phyloP scores from a whole-genome alignment of 1,140 invertebrate species.

The Archivesica marissinica region DNA sequence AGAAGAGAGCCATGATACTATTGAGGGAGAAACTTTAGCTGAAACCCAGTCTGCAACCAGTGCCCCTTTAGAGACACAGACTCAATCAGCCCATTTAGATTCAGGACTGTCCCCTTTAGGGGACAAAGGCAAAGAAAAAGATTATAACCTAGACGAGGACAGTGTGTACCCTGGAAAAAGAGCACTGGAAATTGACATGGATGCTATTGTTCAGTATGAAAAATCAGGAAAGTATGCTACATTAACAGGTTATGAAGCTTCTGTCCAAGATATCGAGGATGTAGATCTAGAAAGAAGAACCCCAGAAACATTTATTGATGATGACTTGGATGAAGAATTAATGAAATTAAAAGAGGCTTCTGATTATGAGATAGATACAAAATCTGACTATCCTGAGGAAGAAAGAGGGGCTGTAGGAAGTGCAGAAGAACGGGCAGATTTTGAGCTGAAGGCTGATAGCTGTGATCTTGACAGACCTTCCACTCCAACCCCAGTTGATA shows the following conservation, averaged over 20 bases:
- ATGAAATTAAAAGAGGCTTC: conserved; percentile 84
- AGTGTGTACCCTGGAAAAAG: conserved; percentile 77
- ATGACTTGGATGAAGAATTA: conserved; percentile 74
- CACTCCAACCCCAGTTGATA: conserved; percentile 81
- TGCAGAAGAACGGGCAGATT: conserved; percentile 60
- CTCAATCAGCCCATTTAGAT: background rate
- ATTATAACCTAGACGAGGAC: conserved; percentile 50
- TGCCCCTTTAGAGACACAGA: background rate
- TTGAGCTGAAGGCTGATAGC: conserved; percentile 69
- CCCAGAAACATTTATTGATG: conserved; percentile 60
- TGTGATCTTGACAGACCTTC: conserved; percentile 81
- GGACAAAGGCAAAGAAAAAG: conserved; percentile 12
- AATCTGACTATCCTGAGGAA: conserved; percentile 8
- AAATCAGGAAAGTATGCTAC: conserved; percentile 5
- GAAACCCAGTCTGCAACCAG: background rate
- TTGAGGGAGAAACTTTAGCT: conserved; percentile 45
- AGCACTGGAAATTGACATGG: conserved; percentile 69
- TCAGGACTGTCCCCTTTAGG: conserved; percentile 10
- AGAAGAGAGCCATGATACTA: conserved; percentile 53
- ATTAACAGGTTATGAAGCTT: conserved; percentile 37
- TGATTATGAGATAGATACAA: conserved; percentile 80
- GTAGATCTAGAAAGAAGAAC: conserved; percentile 53
- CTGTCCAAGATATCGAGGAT: conserved; percentile 47
- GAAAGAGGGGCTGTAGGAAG: conserved; percentile 19
- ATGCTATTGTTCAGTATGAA: conserved; percentile 46